A percentile compares a stretch with the other conserved stretches of the same genome.
Conservation (phyloP, 2,113 vertebrate species). For the Tychaedon coryphoeus region DNA sequence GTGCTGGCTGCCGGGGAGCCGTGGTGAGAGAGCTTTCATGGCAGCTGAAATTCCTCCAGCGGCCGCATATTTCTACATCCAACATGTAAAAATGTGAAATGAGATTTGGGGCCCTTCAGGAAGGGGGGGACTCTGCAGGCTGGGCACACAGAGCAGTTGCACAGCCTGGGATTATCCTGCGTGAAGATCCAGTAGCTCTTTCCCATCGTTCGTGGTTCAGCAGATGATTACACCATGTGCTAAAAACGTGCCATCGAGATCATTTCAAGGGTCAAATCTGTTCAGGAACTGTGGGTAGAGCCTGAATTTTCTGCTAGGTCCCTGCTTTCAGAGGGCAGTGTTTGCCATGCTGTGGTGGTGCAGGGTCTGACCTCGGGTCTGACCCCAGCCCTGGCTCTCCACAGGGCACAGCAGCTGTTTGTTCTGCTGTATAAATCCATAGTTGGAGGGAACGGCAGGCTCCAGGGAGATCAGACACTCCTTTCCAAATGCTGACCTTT, state of each 20-base stretch:
- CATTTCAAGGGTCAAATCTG: neutral
- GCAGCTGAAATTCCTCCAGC: conserved; percentile 43
- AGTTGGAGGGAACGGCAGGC: neutral
- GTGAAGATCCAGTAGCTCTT: neutral
- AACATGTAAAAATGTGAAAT: conserved; percentile 24
- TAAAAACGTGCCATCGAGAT: neutral
- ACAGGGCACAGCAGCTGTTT: neutral
- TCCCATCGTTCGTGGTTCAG: neutral
- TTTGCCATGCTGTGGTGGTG: neutral
- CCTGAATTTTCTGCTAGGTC: neutral
- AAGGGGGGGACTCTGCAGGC: neutral
- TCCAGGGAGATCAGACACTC: neutral
- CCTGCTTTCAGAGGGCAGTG: neutral
- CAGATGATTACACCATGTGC: neutral
- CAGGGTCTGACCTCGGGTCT: neutral
- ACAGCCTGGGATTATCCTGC: neutral
- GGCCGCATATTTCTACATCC: neutral
- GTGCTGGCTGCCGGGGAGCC: neutral
- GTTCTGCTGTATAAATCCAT: neutral
- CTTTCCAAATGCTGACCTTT: neutral
- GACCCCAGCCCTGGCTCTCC: neutral
- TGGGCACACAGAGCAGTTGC: neutral
- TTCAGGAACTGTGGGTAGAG: neutral
- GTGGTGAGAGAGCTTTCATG: conserved; percentile 20
- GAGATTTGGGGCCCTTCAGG: neutral